These are phyloP conservation scores for Plebejus melissa DNA, from an alignment of 2,888 invertebrate genomes.

Conservation along the genomic window DNA sequence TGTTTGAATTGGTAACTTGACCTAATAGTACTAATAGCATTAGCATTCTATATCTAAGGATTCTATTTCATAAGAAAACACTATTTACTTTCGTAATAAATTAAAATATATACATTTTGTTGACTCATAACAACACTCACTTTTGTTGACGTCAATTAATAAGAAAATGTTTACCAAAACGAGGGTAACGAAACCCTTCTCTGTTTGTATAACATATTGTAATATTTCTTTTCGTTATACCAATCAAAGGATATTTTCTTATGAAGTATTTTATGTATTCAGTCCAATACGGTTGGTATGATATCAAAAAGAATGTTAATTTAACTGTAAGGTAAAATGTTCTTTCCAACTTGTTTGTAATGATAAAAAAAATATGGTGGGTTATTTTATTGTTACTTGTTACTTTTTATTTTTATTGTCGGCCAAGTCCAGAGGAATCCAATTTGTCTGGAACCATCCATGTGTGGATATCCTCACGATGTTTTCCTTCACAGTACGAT, in stretches of 20 bases:
- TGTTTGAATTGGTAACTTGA: too few species aligned
- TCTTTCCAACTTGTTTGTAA: neutral
- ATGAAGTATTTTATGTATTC: neutral
- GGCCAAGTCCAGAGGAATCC: too few species aligned
- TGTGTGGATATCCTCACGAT: too few species aligned
- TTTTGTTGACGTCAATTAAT: neutral
- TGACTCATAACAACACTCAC: neutral
- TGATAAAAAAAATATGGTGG: neutral
- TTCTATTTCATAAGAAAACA: too few species aligned
- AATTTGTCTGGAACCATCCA: too few species aligned
- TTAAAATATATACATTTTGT: too few species aligned
- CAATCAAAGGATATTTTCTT: constrained; percentile 3
- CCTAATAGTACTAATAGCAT: too few species aligned
- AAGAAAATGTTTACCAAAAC: neutral
- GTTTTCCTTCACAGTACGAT: too few species aligned
- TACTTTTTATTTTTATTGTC: too few species aligned
- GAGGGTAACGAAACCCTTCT: neutral
- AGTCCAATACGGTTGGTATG: neutral
- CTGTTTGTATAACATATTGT: neutral
- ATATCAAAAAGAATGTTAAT: neutral
- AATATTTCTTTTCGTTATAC: neutral
- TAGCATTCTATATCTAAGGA: too few species aligned
- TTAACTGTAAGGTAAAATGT: neutral
- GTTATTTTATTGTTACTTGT: too few species aligned
- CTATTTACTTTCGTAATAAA: too few species aligned